Percentiles rank a stretch among this genome's conserved stretches.
Conservation (phyloP, 2,888 invertebrate genomes). For the Erynnis tages region DNA sequence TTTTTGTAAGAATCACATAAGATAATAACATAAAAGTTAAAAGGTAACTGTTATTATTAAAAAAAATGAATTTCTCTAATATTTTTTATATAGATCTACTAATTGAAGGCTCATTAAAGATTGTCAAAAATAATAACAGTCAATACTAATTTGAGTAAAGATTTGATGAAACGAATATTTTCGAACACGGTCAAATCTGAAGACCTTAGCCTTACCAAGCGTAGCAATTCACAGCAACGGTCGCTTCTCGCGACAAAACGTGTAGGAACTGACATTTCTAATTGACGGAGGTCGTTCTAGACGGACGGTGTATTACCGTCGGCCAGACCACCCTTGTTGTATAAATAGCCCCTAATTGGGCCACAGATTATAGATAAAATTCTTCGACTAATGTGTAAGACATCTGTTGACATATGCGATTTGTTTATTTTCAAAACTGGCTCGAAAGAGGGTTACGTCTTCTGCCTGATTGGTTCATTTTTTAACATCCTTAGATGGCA, state of each 20-base stretch:
- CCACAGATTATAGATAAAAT: slow-evolving; percentile 67
- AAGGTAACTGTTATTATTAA: no score
- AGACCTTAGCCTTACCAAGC: slow-evolving; percentile 37
- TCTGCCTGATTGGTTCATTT: no score
- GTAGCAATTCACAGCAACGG: slow-evolving; percentile 15
- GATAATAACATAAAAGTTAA: no score
- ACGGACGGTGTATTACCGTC: slow-evolving; percentile 37
- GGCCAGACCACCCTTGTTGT: slow-evolving; percentile 63
- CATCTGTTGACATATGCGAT: slow-evolving; percentile 46
- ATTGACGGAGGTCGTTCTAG: slow-evolving; percentile 64
- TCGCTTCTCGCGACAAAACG: slow-evolving; percentile 45
- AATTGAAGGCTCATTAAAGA: no score
- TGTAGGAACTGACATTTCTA: slow-evolving; percentile 68
- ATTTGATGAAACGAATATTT: no score
- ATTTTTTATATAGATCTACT: no score
- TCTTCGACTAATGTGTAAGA: slow-evolving; percentile 47
- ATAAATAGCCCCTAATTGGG: slow-evolving; percentile 72
- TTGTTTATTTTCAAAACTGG: slow-evolving; percentile 19
- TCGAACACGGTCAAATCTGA: slow-evolving; percentile 28
- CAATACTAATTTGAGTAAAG: no score
- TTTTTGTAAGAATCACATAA: no score
- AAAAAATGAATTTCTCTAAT: no score
- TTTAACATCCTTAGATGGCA: no score
- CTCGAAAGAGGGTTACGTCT: neutral
- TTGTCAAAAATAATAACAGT: no score